Evolutionary conservation across 2,797 vertebrate species (phyloP), one percentile per base, ranked within the genome.

Genomic region (Neostethus bicornis): DNA sequence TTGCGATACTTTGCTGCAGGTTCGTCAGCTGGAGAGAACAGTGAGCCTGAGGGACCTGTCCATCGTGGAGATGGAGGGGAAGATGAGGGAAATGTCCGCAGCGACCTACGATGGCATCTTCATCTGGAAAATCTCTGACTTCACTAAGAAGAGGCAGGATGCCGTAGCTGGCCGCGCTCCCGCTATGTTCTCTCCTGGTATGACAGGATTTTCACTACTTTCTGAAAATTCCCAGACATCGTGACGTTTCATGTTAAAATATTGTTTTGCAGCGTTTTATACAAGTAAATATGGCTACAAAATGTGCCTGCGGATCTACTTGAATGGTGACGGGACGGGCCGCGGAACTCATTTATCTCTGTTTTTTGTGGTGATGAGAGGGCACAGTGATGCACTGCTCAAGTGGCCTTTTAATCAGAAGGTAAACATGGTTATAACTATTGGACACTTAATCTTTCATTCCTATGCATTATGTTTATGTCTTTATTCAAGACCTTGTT

Each of bases 401-500:
- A 94, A 94, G 19, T 99, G 97, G 97, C 97, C 97, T 64, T 99
- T 99, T 73, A 98, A 98, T 82, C 97, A 99, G 81, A 99, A 99
- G 95, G 97, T 96, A 66, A 75, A 26, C n/a, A 24, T 19, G 19
- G 3, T 6, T 35, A 1, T 7, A 11, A 28, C 35, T 4, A n/a
- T n/a, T n/a, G n/a, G n/a, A n/a, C n/a, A n/a, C n/a, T n/a, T n/a
- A n/a, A n/a, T n/a, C n/a, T n/a, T n/a, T n/a, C n/a, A n/a, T n/a
- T n/a, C n/a, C n/a, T n/a, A n/a, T n/a, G n/a, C n/a, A n/a, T n/a
- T n/a, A n/a, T n/a, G n/a, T n/a, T n/a, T n/a, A n/a, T n/a, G n/a
- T n/a, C n/a, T n/a, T n/a, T n/a, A n/a, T n/a, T n/a, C n/a, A n/a
- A n/a, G n/a, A n/a, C n/a, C n/a, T n/a, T n/a, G n/a, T n/a, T n/a